These are phyloP conservation scores for Oreortyx pictus DNA, from an alignment of 2,797 vertebrate genomes.

Conservation along the genomic window DNA sequence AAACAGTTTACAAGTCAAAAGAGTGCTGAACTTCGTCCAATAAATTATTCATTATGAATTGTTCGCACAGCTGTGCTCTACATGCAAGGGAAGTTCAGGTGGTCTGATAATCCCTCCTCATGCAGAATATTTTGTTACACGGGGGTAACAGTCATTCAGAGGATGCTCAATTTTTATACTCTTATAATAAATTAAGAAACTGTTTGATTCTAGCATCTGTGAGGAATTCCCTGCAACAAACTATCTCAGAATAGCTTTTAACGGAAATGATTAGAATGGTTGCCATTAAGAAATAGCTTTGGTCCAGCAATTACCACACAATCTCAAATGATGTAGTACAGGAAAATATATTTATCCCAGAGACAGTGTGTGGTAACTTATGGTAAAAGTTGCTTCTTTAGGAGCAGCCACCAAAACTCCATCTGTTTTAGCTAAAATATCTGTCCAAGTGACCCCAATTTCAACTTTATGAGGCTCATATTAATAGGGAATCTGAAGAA, in stretches of 20 bases:
- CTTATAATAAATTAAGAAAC: conserved; percentile 31
- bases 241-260: neutral
- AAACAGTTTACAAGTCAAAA: conserved; percentile 28
- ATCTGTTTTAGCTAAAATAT: conserved; percentile 75
- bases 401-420: conserved; percentile 61
- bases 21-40: conserved; percentile 41
- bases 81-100: conserved; percentile 53
- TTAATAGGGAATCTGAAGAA: conserved; percentile 72
- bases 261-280: neutral
- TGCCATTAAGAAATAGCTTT: neutral
- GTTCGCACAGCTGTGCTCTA: conserved; percentile 43
- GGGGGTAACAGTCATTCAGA: neutral
- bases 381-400: conserved; percentile 63
- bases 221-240: neutral
- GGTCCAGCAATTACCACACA: conserved; percentile 23
- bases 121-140: conserved; percentile 56
- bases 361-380: conserved; percentile 32
- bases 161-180: conserved; percentile 3
- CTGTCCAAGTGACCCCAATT: conserved; percentile 72
- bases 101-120: conserved; percentile 38
- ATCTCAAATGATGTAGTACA: conserved; percentile 13
- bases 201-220: conserved; percentile 24
- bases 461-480: conserved; percentile 74
- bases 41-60: conserved; percentile 46
- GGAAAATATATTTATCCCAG: conserved; percentile 52